These are phyloP conservation scores for Achlya flavicornis DNA, from an alignment of 2,888 invertebrate genomes.

Conservation along the genomic window DNA sequence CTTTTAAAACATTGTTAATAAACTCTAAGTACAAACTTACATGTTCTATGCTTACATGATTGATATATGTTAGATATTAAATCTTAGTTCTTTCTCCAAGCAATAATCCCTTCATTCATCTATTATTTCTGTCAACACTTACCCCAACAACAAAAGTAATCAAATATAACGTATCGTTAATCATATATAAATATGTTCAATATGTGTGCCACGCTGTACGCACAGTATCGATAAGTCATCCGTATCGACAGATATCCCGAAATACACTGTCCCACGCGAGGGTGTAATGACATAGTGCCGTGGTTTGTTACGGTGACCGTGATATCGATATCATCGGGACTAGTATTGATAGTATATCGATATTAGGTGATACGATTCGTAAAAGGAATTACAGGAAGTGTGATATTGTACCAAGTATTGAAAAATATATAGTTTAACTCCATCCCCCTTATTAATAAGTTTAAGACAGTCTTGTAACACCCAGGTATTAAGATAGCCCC, in stretches of 20 bases:
- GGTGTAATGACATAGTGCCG: slow-evolving; percentile 51
- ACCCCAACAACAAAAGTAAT: background rate
- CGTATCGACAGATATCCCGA: slow-evolving; percentile 50
- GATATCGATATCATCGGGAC: background rate
- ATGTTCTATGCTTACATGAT: no score
- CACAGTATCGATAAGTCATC: slow-evolving; percentile 29
- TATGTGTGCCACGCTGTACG: background rate
- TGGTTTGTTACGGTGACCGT: slow-evolving; percentile 31
- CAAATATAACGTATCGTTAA: background rate
- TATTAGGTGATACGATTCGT: no score
- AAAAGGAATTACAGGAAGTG: no score
- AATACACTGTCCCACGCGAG: slow-evolving; percentile 58
- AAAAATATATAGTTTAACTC: no score
- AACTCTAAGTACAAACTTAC: no score
- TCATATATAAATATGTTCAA: background rate
- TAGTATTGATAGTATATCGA: background rate
- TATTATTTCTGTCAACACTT: background rate
- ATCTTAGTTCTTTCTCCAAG: no score
- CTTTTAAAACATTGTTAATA: no score
- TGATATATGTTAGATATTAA: no score
- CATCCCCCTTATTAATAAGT: no score
- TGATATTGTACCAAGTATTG: no score
- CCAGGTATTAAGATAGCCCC: no score
- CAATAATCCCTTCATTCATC: background rate
- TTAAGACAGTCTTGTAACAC: no score